Evolutionary conservation across 1,140 invertebrate species (phyloP).

Genomic region (Aphidius gifuensis): DNA sequence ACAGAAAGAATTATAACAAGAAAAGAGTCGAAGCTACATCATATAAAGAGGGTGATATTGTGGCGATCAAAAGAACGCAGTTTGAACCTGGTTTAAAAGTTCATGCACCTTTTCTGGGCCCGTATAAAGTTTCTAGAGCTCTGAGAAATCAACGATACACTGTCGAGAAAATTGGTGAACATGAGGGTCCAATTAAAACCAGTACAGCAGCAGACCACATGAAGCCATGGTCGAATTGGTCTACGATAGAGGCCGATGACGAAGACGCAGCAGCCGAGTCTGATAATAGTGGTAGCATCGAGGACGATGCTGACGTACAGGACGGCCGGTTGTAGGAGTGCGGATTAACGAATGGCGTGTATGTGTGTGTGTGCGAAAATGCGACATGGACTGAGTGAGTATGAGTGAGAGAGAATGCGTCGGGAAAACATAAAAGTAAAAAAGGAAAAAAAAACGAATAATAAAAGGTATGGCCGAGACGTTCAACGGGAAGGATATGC

Average conservation of each 20-base stretch:
- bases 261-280: not conserved
- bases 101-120: not conserved
- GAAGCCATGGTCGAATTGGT: slow-evolving; percentile 7
- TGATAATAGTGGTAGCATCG: slow-evolving; percentile 3
- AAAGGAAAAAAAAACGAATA: too few species aligned
- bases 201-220: slow-evolving; percentile 9
- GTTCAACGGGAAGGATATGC: too few species aligned
- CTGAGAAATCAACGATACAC: slow-evolving; percentile 5
- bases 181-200: slow-evolving; percentile 4
- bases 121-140: slow-evolving; percentile 4
- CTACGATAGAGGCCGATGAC: too few species aligned
- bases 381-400: too few species aligned
- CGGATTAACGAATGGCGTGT: too few species aligned
- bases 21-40: slow-evolving; percentile 23
- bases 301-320: not conserved
- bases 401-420: too few species aligned
- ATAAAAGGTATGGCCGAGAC: too few species aligned
- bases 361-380: too few species aligned
- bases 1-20: too few species aligned
- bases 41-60: slow-evolving; percentile 7
- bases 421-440: too few species aligned
- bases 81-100: slow-evolving; percentile 11
- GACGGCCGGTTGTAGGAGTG: slow-evolving; percentile 10
- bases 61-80: slow-evolving; percentile 17
- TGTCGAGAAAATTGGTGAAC: slow-evolving; percentile 16